These are phyloP conservation scores for Dicycla oo DNA, from an alignment of 2,888 invertebrate genomes.

Conservation along the genomic window DNA sequence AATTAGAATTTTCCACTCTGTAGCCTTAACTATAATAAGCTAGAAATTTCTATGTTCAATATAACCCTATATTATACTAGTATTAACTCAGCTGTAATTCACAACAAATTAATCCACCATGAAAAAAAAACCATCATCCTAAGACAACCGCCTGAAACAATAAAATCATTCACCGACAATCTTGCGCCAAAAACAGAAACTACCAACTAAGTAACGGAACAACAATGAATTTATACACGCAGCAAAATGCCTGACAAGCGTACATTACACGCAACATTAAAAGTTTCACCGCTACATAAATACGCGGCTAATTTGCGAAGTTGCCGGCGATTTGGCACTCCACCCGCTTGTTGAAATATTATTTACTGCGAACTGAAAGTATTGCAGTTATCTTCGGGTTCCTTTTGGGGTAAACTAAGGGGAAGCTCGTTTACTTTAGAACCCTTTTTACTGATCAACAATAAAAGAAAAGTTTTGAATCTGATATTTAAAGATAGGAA, in stretches of 20 bases:
- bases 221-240: conserved; percentile 65
- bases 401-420: conserved; percentile 23
- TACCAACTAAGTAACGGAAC: conserved; percentile 52
- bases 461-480: conserved; percentile 33
- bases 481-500: conserved; percentile 2
- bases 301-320: conserved; percentile 77
- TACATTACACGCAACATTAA: conserved; percentile 81
- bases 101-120: too few species aligned
- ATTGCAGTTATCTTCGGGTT: conserved; percentile 53
- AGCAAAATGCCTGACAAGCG: conserved; percentile 65
- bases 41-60: too few species aligned
- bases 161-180: conserved; percentile 28
- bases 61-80: too few species aligned
- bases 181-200: conserved; percentile 47
- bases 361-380: conserved; percentile 59
- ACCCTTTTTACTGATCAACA: conserved; percentile 11
- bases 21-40: too few species aligned
- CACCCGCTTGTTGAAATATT: conserved; percentile 50
- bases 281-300: conserved; percentile 82
- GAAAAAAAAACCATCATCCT: not conserved
- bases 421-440: conserved; percentile 20
- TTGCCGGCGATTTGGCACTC: conserved; percentile 66
- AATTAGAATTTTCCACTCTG: too few species aligned
- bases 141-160: not conserved
- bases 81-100: too few species aligned